A percentile compares a stretch with the other conserved stretches of the same genome.
phyloP scores from a whole-genome alignment of 2,888 invertebrate genomes.

The Hymenopus coronatus region DNA sequence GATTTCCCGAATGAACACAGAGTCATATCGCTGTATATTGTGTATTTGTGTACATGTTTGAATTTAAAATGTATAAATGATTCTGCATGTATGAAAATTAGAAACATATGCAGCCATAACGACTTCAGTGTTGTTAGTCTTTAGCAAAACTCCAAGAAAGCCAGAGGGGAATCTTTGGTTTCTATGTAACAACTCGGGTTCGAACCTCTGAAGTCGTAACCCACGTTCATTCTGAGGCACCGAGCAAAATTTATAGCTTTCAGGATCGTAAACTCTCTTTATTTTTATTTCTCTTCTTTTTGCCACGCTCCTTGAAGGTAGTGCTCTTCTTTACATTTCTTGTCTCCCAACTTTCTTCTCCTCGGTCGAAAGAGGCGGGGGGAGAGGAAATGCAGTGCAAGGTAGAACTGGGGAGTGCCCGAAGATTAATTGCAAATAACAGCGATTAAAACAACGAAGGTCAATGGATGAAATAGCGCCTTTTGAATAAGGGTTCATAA shows the following conservation, averaged over 20 bases:
- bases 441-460: background rate
- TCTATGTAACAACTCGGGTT: background rate
- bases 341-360: background rate
- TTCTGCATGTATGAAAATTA: no score
- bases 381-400: background rate
- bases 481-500: no score
- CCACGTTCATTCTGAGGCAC: background rate
- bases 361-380: background rate
- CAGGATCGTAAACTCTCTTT: background rate
- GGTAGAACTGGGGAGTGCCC: background rate
- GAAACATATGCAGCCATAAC: no score
- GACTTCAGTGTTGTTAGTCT: no score
- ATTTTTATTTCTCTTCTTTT: background rate
- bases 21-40: no score
- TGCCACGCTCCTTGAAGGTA: background rate
- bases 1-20: no score
- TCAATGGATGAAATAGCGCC: no score
- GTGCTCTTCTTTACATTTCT: background rate
- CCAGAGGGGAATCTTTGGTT: no score
- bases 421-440: background rate
- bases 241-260: background rate
- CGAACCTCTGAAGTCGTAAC: background rate
- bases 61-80: no score
- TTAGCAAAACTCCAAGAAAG: no score
- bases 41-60: no score